A percentile compares a stretch with the other conserved stretches of the same genome.
Evolutionary conservation across 2,888 invertebrate genomes (phyloP).

Genomic region (Dorcus parallelipipedus): DNA sequence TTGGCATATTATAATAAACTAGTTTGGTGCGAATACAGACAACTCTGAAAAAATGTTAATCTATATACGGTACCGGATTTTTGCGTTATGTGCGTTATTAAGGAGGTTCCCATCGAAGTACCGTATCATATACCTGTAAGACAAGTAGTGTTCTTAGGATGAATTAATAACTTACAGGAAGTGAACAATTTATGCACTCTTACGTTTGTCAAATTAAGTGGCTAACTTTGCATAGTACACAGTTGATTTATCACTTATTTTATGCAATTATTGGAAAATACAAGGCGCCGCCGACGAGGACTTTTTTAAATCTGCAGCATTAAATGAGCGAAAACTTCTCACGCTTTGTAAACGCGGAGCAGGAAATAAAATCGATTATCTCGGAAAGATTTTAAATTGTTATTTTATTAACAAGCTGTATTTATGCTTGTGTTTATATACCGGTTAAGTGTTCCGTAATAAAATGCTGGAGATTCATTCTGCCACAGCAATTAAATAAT

Average conservation of each 20-base stretch:
- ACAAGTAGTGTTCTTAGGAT: background rate
- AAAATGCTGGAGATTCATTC: background rate
- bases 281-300: background rate
- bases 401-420: background rate
- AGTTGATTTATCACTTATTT: conserved; percentile 1
- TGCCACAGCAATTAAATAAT: background rate
- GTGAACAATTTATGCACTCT: background rate
- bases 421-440: background rate
- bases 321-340: conserved; percentile 18
- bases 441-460: background rate
- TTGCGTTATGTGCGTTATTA: background rate
- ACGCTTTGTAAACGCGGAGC: conserved; percentile 20
- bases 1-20: background rate
- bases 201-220: background rate
- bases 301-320: background rate
- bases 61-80: background rate
- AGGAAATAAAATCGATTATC: conserved; percentile 19
- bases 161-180: conserved; percentile 1
- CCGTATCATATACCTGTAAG: background rate
- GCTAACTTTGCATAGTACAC: background rate
- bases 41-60: background rate
- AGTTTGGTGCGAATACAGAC: background rate
- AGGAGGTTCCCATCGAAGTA: background rate
- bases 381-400: conserved; percentile 10
- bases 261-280: background rate